Evolutionary conservation across 2,888 invertebrate species (phyloP), one percentile per base, ranked within the genome.

Genomic region (Chaetogeoica ovagalla): DNA sequence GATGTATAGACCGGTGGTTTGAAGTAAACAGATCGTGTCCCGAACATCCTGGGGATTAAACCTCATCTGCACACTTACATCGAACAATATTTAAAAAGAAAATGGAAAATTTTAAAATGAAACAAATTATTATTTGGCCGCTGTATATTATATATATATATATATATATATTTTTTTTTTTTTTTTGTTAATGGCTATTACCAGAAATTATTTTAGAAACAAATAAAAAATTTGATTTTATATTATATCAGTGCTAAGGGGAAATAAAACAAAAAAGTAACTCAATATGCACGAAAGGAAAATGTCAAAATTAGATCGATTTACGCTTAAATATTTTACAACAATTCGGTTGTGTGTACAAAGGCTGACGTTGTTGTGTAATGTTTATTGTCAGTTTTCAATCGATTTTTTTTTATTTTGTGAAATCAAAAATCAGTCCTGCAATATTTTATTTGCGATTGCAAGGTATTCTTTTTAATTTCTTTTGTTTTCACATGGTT

Each of bases 1-100:
- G 97, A 88, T 98, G 98, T 90, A 98, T 98, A 89, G 98, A 98
- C 90, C 93, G 94, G 89, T 98, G 98, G 98, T 98, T 98, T 89
- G 95, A 97, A 88, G 94, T 97, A 87, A 98, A 98, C 90, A 93
- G 98, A 88, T 96, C 96, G 86, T 98, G 98, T 89, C 98, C 98
- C 77, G 98, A 98, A 88, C 98, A 98, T 89, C 98, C 98, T 85
- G 94, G 95, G 85, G 97, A 97, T 90, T 96, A 62, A 82, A 66
- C 17, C 3, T 48, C 43, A 15, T 69, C 3, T 60, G 21, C n/a
- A 55, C 13, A 52, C n/a, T 7, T n/a, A 62, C n/a, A n/a, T 65
- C 52, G 63, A 79, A 71, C 62, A 79, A 69, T 52, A 79, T 23
- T n/a, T 37, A 23, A 57, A 55, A 60, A 23, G 43, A 55, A 60